These are phyloP conservation scores for Pterocles burchelli DNA, from an alignment of 2,113 vertebrate species.

Conservation along the genomic window DNA sequence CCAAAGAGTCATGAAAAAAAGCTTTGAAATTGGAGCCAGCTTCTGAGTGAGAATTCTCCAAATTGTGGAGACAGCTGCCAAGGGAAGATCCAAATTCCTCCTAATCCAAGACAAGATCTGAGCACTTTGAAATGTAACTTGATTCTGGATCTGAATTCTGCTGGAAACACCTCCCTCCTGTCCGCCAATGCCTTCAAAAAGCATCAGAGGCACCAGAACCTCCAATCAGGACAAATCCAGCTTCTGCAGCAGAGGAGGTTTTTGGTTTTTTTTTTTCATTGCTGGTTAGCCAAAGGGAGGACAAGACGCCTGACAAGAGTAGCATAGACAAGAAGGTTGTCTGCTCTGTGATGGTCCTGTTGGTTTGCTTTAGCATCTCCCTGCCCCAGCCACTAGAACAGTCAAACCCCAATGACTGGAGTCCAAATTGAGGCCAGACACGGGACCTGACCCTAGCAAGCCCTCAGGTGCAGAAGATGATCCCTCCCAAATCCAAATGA, in stretches of 20 bases:
- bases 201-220: not conserved
- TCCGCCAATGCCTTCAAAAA: not conserved
- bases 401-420: not conserved
- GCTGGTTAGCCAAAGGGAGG: not conserved
- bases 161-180: not conserved
- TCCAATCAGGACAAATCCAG: not conserved
- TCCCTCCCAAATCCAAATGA: not conserved
- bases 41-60: slow-evolving; percentile 12
- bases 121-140: not conserved
- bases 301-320: not conserved
- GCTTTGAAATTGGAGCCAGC: not conserved
- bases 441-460: not conserved
- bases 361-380: not conserved
- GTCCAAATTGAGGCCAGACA: not conserved
- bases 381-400: not conserved
- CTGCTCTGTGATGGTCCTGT: not conserved
- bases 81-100: not conserved
- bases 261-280: not conserved
- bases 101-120: not conserved
- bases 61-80: not conserved
- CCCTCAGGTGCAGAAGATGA: not conserved
- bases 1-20: not conserved
- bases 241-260: too few species aligned
- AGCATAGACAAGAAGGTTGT: accelerated
- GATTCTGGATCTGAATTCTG: not conserved